A percentile compares a stretch with the other conserved stretches of the same genome.
Evolutionary conservation across 2,113 vertebrate species (phyloP).

Genomic region (Galemys pyrenaicus): DNA sequence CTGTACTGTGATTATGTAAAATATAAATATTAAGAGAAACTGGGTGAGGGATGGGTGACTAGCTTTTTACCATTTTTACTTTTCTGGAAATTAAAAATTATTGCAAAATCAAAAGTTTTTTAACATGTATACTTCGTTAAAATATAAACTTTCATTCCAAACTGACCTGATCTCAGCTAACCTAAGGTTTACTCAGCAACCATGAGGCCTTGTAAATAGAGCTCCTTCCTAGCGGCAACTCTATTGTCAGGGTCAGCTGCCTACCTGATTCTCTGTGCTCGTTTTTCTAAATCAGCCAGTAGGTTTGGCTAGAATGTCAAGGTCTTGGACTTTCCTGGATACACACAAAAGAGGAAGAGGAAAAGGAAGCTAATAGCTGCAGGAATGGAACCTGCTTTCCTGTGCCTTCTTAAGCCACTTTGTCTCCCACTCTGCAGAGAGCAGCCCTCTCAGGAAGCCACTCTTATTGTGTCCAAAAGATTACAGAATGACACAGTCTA

Average conservation of each 20-base stretch:
- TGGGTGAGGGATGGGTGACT: not conserved
- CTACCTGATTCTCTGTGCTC: not conserved
- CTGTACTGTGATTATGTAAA: not conserved
- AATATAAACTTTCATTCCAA: not conserved
- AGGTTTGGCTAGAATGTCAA: not conserved
- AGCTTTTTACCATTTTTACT: not conserved
- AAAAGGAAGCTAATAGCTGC: not conserved
- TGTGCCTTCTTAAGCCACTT: not conserved
- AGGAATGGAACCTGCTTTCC: not conserved
- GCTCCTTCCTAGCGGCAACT: fast-evolving
- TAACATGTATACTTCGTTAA: not conserved
- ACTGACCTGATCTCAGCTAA: not conserved
- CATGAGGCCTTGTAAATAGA: not conserved
- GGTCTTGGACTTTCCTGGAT: not conserved
- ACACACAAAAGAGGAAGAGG: not conserved
- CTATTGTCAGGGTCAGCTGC: not conserved
- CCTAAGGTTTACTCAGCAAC: not conserved
- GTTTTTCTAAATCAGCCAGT: not conserved
- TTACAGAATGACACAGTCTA: not conserved
- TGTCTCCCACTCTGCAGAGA: not conserved
- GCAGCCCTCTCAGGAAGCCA: not conserved
- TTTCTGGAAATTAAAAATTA: not conserved
- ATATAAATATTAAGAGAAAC: not conserved
- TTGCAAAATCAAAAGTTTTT: not conserved
- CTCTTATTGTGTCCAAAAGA: not conserved